These are phyloP conservation scores for Phaethornis superciliosus DNA, from an alignment of 2,113 vertebrate genomes.

Conservation along the genomic window DNA sequence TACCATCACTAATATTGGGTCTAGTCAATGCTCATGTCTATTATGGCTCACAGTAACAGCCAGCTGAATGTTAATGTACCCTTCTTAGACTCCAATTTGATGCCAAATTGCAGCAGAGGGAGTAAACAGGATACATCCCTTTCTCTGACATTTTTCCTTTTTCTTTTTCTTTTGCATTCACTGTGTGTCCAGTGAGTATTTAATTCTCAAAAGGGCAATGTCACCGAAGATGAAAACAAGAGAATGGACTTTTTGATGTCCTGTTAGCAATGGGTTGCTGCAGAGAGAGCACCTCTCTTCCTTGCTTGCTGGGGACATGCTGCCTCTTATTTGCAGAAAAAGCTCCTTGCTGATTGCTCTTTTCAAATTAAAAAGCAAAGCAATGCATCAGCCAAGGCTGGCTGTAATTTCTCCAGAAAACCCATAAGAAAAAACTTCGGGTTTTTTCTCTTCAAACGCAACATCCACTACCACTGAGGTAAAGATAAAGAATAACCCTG, in stretches of 20 bases:
- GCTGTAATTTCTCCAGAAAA: not conserved
- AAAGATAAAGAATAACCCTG: not conserved
- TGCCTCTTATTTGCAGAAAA: not conserved
- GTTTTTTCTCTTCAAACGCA: not conserved
- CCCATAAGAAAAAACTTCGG: not conserved
- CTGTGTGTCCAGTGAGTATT: not conserved
- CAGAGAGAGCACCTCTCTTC: not conserved
- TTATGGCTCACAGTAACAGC: conserved; percentile 60
- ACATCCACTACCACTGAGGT: not conserved
- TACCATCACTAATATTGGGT: conserved; percentile 79
- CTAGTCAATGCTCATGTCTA: conserved; percentile 75
- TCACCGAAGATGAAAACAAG: not conserved
- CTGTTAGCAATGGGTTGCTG: too few relatives aligned
- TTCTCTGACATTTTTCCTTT: not conserved
- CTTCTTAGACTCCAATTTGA: not conserved
- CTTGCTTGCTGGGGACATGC: not conserved
- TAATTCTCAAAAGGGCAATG: not conserved
- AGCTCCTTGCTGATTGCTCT: not conserved
- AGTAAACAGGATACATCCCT: not conserved
- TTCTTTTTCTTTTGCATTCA: not conserved
- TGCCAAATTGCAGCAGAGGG: not conserved
- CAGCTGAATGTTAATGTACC: conserved; percentile 49
- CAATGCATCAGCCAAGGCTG: not conserved
- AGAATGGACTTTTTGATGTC: not conserved
- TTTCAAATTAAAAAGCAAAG: not conserved